These are phyloP conservation scores for Zoanthus solanderi DNA, from an alignment of 92 coral and sea anemone species.

Conservation along the genomic window DNA sequence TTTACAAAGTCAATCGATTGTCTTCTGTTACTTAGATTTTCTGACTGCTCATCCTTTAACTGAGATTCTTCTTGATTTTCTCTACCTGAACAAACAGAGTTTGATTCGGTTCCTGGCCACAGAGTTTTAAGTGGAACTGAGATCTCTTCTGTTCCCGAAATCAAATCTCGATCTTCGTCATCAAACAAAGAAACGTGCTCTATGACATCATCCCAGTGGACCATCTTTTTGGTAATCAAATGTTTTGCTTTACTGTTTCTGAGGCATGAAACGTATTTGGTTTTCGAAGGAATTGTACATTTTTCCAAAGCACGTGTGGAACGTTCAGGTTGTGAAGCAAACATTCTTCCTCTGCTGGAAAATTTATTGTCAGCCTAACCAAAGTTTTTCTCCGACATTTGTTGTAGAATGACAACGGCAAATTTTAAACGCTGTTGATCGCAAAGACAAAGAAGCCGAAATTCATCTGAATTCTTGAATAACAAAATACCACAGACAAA, in stretches of 20 bases:
- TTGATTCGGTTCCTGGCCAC: slow-evolving; percentile 28
- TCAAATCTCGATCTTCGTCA: not conserved
- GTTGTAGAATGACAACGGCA: too few relatives aligned
- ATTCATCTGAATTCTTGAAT: not conserved
- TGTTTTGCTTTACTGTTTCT: not conserved
- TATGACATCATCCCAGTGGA: slow-evolving; percentile 13
- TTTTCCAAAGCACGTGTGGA: not conserved
- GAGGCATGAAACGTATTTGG: not conserved
- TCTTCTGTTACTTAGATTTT: not conserved
- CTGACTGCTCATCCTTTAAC: not conserved
- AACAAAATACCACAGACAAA: not conserved
- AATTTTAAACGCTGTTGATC: not conserved
- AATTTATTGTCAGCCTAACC: not conserved
- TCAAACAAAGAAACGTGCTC: slow-evolving; percentile 10
- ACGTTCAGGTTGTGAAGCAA: not conserved
- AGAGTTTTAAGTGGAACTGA: slow-evolving; percentile 30
- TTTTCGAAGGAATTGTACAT: too few relatives aligned
- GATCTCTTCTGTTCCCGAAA: not conserved
- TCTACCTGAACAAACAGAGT: not conserved
- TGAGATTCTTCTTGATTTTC: not conserved
- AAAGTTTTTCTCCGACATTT: not conserved
- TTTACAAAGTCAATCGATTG: slow-evolving; percentile 17
- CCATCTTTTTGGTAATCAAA: not conserved
- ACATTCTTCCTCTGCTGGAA: not conserved
- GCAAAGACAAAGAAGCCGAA: too few relatives aligned